phyloP scores from a whole-genome alignment of 2,888 invertebrate genomes.

The Eupithecia inturbata region DNA sequence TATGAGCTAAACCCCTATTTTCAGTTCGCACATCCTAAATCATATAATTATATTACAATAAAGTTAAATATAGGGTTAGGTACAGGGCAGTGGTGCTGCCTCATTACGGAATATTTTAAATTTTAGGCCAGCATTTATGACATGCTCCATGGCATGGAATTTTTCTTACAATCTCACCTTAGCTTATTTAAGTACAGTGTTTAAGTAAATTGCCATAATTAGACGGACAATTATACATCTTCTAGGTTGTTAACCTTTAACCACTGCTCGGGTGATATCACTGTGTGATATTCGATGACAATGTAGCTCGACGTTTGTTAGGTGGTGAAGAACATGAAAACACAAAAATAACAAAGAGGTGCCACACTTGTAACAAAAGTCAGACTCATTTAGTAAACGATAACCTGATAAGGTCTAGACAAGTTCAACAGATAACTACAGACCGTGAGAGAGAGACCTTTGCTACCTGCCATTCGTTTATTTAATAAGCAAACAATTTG shows the following conservation, averaged over 20 bases:
- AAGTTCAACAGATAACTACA: conserved; percentile 39
- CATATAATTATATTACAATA: not conserved
- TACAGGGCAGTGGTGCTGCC: not conserved
- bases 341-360: not conserved
- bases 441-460: conserved; percentile 38
- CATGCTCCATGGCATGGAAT: conserved; percentile 19
- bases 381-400: conserved; percentile 31
- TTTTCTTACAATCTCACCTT: conserved; percentile 27
- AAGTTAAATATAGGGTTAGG: not conserved
- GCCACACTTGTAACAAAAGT: conserved; percentile 14
- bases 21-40: not conserved
- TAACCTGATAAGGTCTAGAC: conserved; percentile 36
- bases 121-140: conserved; percentile 40
- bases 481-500: conserved; percentile 2
- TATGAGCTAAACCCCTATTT: not conserved
- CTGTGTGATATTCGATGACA: not conserved
- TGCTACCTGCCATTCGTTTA: conserved; percentile 14
- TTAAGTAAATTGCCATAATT: conserved; percentile 37
- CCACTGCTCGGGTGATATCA: conserved; percentile 6
- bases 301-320: not conserved
- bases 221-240: conserved; percentile 31
- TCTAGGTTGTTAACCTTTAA: conserved; percentile 28
- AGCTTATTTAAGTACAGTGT: conserved; percentile 22
- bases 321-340: not conserved
- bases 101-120: conserved; percentile 33